A percentile compares a stretch with the other conserved stretches of the same genome.
phyloP scores from a whole-genome alignment of 2,113 vertebrate species.

The Cyanocitta stelleri region DNA sequence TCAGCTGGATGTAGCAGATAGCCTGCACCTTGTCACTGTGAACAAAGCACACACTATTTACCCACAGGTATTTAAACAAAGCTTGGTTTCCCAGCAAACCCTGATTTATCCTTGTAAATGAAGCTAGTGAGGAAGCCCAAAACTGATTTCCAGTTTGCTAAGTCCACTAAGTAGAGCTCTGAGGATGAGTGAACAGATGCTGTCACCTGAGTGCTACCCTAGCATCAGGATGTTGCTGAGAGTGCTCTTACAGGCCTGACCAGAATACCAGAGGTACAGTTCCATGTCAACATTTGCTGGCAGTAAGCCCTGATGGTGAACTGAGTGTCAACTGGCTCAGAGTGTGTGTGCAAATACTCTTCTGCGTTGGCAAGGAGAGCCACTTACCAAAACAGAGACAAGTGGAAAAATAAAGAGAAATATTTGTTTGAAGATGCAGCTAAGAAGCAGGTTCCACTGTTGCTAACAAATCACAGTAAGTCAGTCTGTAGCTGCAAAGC shows the following conservation, averaged over 20 bases:
- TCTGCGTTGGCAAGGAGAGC: not conserved
- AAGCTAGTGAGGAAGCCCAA: not conserved
- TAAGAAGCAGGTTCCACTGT: not conserved
- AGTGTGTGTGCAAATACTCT: not conserved
- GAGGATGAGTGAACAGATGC: not conserved
- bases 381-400: slow-evolving; percentile 6
- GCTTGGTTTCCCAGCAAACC: not conserved
- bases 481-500: not conserved
- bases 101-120: not conserved
- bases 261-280: not conserved
- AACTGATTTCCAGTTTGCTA: not conserved
- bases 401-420: not conserved
- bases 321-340: not conserved
- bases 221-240: not conserved
- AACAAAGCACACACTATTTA: not conserved
- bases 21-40: slow-evolving; percentile 91
- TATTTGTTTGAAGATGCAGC: not conserved
- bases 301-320: not conserved
- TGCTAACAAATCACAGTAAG: not conserved
- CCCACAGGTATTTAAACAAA: not conserved
- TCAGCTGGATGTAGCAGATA: slow-evolving; percentile 86
- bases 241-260: not conserved
- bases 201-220: not conserved
- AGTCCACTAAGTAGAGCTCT: not conserved
- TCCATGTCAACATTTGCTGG: not conserved